Evolutionary conservation across 2,888 invertebrate species (phyloP), one percentile per base, ranked within the genome.

Genomic region (Oeneis ivallda): DNA sequence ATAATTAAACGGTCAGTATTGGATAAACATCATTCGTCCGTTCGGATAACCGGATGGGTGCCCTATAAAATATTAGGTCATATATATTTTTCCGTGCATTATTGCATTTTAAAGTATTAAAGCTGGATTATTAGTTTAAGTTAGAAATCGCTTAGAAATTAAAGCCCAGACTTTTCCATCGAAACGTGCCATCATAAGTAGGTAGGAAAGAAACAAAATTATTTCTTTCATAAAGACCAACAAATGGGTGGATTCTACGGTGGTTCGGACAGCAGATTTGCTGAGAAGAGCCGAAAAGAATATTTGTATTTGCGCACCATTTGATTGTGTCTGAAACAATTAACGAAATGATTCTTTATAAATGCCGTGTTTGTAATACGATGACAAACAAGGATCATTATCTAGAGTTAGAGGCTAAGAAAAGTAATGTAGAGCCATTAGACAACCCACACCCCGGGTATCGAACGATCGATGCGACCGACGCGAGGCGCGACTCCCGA

Each of bases 381-480:
- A 26, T 26, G 26, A 26, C 26, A 26, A 26, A 26, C 26, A 26
- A 26, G 26, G 26, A 26, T 26, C 26, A 26, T 2, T 26, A 26
- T 26, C 26, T 26, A 26, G 26, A 26, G 26, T 4, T 2, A 37
- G 17, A 54, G 39, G 11, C 39, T 17, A 54, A 34, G 41, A 47
- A 43, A 64, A 15, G 26, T 26, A 26, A 26, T 26, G 37, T 50
- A 53, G 52, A 47, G 26, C 43, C 67, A 62, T n/a, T n/a, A n/a
- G n/a, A n/a, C n/a, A n/a, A n/a, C 70, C 71, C 64, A 70, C 71
- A 60, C 62, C 62, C 11, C 49, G 62, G 61, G 54, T 62, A 60
- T 64, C 62, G 54, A 60, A 64, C 71, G 71, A 70, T 71, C 71
- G 70, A 71, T 66, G 63, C 64, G 71, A 64, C n/a, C n/a, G n/a